Evolutionary conservation across 2,113 vertebrate species (phyloP).

Genomic region (Conger conger): DNA sequence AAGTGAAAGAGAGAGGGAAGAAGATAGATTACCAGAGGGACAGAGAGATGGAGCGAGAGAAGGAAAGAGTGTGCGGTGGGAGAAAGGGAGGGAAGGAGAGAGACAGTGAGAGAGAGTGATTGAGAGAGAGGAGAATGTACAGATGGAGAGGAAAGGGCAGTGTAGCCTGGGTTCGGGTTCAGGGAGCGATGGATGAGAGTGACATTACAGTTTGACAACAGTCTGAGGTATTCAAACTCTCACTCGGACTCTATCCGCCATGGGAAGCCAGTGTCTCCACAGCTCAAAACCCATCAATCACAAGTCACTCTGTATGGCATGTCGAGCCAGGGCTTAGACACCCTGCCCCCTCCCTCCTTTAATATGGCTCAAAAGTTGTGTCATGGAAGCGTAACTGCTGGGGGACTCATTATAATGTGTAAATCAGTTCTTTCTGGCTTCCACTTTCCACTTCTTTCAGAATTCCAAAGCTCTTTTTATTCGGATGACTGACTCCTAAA

Average conservation of each 20-base stretch:
- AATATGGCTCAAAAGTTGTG: background rate
- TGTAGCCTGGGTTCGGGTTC: background rate
- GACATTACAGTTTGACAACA: background rate
- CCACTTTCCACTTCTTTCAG: slow-evolving; percentile 37
- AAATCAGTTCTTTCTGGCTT: slow-evolving; percentile 25
- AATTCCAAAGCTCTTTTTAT: slow-evolving; percentile 50
- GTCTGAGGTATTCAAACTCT: background rate
- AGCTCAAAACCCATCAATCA: background rate
- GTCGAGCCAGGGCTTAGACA: background rate
- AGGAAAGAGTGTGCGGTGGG: background rate
- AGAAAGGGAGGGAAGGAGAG: background rate
- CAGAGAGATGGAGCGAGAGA: background rate
- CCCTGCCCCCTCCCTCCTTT: background rate
- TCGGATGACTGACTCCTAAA: slow-evolving; percentile 55
- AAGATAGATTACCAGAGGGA: background rate
- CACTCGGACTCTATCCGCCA: background rate
- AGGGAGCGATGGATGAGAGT: background rate
- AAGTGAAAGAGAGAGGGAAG: slow-evolving; percentile 13
- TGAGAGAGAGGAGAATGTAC: background rate
- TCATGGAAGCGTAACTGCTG: background rate
- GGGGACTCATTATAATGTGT: background rate
- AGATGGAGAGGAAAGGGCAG: background rate
- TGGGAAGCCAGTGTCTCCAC: background rate
- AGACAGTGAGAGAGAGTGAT: background rate
- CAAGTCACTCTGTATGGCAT: background rate